Evolutionary conservation across 2,888 invertebrate species (phyloP), one percentile per base, ranked within the genome.

Genomic region (Erebia epiphron): DNA sequence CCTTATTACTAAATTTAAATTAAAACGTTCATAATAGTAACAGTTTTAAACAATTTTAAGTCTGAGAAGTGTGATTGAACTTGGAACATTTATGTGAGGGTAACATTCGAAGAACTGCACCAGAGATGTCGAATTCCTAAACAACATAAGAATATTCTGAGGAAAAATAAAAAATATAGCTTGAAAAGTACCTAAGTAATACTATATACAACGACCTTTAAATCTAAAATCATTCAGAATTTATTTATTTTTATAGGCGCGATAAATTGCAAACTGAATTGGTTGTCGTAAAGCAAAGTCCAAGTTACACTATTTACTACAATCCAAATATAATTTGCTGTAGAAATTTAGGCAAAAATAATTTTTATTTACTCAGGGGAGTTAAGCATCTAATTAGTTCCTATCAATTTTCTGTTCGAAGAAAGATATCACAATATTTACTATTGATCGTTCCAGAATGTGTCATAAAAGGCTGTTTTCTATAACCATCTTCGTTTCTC

Each of bases 371-470:
- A 10, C 43, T n/a, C n/a, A n/a, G 10, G 10, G 43, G 7, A 35
- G 35, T 35, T 7, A 35, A 7, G 35, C 35, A 7, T 2, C 35
- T 35, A 35, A 35, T 35, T 35, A 35, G 35, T 35, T 35, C 35
- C 7, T 35, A 7, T 35, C 7, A 1, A 35, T 35, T 35, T 7
- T 35, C 35, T 35, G 7, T 13, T 46, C 46, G 13, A 46, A 26
- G 26, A 26, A 26, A 13, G 46, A 2, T 4, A 11, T 11, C 10
- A 10, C 1, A 10, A 10, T 3, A 16, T 8, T 54, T 35, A 35
- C 4, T 8, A 52, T 16, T 56, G 35, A 7, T 18, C 21, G 8
- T 66, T 66, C 0, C 66, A 66, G 56, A 46, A 66, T 66, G 66
- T 18, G 56, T 21, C 56, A 4, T 18, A 66, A 21, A 57, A 56